Base-by-base conservation (phyloP, 2,797 vertebrate species). In the Kryptolebias ocellatus region DNA sequence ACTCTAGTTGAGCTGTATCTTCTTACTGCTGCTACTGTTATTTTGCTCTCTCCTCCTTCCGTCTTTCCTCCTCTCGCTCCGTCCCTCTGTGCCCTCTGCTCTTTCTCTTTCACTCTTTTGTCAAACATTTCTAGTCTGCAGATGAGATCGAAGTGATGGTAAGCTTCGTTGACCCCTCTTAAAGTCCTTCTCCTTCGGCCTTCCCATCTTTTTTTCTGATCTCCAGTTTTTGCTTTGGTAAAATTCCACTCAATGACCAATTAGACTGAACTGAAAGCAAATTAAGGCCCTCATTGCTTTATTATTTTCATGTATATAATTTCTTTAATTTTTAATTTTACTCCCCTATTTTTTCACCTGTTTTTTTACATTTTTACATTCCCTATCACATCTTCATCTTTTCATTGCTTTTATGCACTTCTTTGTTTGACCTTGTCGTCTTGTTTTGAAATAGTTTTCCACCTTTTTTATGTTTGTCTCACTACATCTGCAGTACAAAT, bases 141-240 rank as follows among this genome's bases (percentile, higher is more conserved):
- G 83, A 88, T 44, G 90, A 90, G 42, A 73, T 92, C 64, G 69
- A 88, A 50, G 53, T 34, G 17, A 83, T 84, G 92, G 91, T 93
- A 91, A 92, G 89, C 70, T 64, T 63, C 16, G 34, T 60, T 47
- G 54, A 64, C 60, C 67, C 68, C 63, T 53, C 69, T 17, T 28
- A 34, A 58, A 39, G 39, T 64, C 53, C 53, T 63, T 17, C 44
- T 66, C 50, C 65, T 71, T 47, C 15, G 12, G 60, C 50, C 18
- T 31, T 78, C 58, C 27, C 16, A 29, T 67, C 28, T 45, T 5
- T 56, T 39, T 44, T 3, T 1, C 45, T 66, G 42, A 56, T 56
- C 51, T 65, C 60, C 28, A 34, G 16, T 15, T 11, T 16, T 49
- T 17, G 4, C 34, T 31, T 0, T 70, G 9, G 24, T 37, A 34